phyloP scores from a whole-genome alignment of 2,797 vertebrate species.

The Rhodeus uyekii region DNA sequence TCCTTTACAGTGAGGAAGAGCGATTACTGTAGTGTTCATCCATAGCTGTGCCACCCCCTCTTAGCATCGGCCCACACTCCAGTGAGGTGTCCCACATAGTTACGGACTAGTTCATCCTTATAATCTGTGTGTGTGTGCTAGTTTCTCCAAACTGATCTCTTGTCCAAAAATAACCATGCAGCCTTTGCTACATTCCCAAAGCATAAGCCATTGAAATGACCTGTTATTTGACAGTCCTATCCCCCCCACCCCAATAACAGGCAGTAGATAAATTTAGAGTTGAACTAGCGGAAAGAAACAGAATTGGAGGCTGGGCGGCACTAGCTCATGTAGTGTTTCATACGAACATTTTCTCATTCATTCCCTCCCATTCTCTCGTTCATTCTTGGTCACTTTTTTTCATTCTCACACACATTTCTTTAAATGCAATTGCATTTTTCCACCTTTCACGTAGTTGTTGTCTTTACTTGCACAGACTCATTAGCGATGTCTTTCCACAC shows the following conservation, averaged over 20 bases:
- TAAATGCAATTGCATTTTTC: constrained; percentile 49
- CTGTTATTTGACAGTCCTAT: constrained; percentile 55
- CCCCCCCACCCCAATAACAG: no score
- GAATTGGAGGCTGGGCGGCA: background rate
- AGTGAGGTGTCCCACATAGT: constrained; percentile 43
- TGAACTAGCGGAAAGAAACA: constrained; percentile 26
- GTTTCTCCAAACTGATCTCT: constrained; percentile 28
- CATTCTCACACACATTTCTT: constrained; percentile 9
- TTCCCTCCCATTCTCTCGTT: constrained; percentile 60
- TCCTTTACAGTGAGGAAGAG: background rate
- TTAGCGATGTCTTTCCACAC: background rate
- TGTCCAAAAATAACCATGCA: constrained; percentile 75
- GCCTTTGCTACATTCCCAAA: constrained; percentile 51
- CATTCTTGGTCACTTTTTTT: constrained; percentile 56
- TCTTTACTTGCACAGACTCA: background rate
- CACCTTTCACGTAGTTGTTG: constrained; percentile 57
- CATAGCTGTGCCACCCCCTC: background rate
- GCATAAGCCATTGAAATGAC: constrained; percentile 62
- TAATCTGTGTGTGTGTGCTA: constrained; percentile 43
- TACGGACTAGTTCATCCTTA: constrained; percentile 7
- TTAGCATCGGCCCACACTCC: constrained; percentile 45
- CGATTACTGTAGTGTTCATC: background rate
- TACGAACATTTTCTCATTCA: constrained; percentile 51
- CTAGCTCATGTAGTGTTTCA: constrained; percentile 17
- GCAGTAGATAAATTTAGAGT: constrained; percentile 62